Evolutionary conservation across 2,888 invertebrate species (phyloP).

Genomic region (Sinodicranocentrus sp.): DNA sequence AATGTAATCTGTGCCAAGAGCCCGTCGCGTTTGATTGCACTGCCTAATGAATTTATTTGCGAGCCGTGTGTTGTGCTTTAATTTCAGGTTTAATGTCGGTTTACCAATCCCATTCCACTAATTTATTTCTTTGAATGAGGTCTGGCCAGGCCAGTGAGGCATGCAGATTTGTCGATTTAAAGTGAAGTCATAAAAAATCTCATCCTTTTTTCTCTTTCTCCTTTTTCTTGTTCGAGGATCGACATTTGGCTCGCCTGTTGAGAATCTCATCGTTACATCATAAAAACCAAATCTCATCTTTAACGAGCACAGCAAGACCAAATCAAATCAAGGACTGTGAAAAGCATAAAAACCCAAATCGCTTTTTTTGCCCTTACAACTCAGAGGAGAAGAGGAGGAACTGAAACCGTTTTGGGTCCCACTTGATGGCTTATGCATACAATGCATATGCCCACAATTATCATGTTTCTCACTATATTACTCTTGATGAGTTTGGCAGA

Average conservation of each 20-base stretch:
- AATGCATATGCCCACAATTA: neutral
- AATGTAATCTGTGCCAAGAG: constrained; percentile 53
- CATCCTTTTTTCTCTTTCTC: constrained; percentile 5
- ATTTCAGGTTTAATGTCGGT: constrained; percentile 66
- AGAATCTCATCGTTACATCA: constrained; percentile 34
- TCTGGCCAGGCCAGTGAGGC: constrained; percentile 33
- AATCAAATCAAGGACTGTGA: constrained; percentile 57
- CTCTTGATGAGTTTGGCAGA: constrained; percentile 53
- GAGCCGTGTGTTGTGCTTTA: constrained; percentile 32
- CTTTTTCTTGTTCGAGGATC: constrained; percentile 24
- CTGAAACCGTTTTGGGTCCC: constrained; percentile 16
- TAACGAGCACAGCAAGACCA: constrained; percentile 38
- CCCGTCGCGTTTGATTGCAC: constrained; percentile 45
- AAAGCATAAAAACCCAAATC: constrained; percentile 50
- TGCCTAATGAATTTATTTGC: constrained; percentile 60
- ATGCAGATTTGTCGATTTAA: constrained; percentile 23
- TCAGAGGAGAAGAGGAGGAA: neutral
- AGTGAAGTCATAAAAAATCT: constrained; percentile 39
- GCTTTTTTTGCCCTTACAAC: constrained; percentile 3
- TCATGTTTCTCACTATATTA: neutral
- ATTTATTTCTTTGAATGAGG: constrained; percentile 53
- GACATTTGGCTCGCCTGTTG: constrained; percentile 33
- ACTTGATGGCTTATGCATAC: neutral
- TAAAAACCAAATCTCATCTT: constrained; percentile 33
- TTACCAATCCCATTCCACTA: constrained; percentile 51